A percentile compares a stretch with the other conserved stretches of the same genome.
Evolutionary conservation across 2,113 vertebrate species (phyloP).

Genomic region (Myodes glareolus): DNA sequence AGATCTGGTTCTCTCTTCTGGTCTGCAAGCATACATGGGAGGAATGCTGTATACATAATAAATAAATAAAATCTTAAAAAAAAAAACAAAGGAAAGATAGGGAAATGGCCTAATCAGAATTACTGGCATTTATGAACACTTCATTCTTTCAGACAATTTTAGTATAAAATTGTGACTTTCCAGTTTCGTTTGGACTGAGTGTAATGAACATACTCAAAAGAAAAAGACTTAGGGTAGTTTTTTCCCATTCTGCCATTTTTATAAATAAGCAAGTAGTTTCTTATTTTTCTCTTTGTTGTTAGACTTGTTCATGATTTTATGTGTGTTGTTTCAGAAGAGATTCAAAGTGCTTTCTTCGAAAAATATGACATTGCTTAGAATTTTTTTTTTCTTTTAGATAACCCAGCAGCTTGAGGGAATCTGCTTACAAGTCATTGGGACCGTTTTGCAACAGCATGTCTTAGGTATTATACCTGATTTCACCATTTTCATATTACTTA

Average conservation of each 20-base stretch:
- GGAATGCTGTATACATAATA: too few species aligned
- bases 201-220: background rate
- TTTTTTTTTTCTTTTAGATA: conserved; percentile 88
- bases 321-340: background rate
- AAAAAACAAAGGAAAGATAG: too few species aligned
- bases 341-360: background rate
- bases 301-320: background rate
- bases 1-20: too few species aligned
- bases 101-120: background rate
- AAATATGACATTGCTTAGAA: background rate
- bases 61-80: too few species aligned
- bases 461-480: conserved; percentile 88
- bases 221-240: background rate
- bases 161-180: background rate
- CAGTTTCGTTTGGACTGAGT: background rate
- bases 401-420: conserved; percentile 99
- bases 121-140: background rate
- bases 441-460: conserved; percentile 98
- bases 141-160: background rate
- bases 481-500: conserved; percentile 13
- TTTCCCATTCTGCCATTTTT: background rate
- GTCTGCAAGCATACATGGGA: too few species aligned
- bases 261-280: background rate
- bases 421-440: conserved; percentile 98
- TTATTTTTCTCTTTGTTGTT: background rate